Percentiles rank a stretch among this genome's conserved stretches.
Evolutionary conservation across 2,113 vertebrate species (phyloP).

Genomic region (human): GRCh38 chr3:87899001-87899500

Average conservation of each 20-base stretch:
- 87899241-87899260: not conserved
- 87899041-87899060: conserved; percentile 17
- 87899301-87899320: not conserved
- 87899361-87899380: not conserved
- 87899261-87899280: not conserved
- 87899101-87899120: conserved; percentile 37
- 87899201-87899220: conserved; percentile 5
- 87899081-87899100: not conserved
- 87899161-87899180: not conserved
- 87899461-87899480: not conserved
- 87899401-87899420: not conserved
- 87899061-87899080: conserved; percentile 51
- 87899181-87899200: not conserved
- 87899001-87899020: not conserved
- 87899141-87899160: not conserved
- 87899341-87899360: not conserved
- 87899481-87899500: not conserved
- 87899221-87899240: not conserved
- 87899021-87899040: conserved; percentile 1
- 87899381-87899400: not conserved
- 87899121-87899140: conserved; percentile 33
- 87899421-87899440: not conserved
- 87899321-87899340: not conserved
- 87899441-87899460: not conserved
- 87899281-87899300: not conserved